Evolutionary conservation across 2,888 invertebrate genomes (phyloP), one percentile per base, ranked within the genome.

Genomic region (Cephus sareptanus): DNA sequence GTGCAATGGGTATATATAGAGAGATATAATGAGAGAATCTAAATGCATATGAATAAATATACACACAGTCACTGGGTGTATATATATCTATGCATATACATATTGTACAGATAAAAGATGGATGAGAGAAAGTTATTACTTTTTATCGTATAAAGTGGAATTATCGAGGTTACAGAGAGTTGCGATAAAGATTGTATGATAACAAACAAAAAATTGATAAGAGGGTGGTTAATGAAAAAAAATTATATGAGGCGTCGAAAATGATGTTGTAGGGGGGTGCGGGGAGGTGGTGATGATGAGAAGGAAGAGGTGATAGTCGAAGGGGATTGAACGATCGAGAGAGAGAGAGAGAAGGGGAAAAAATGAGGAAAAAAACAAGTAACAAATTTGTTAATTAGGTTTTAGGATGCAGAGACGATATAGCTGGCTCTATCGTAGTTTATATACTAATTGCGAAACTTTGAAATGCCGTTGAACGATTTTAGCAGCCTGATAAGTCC

Each of bases 371-470:
- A 23, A 15, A 56, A 23, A 23, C 40, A 23, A 56, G 40, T 56
- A 56, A 56, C 15, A 84, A 83, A 82, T 86, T 88, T 89, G 88
- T 89, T 89, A 87, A 88, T 84, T 89, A 89, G 88, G 82, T 88
- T 85, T 76, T 82, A 88, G 89, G 87, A 84, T 79, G 79, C 82
- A 85, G 84, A 84, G 84, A 89, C 86, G 88, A 90, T 85, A 88
- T 89, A 89, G 89, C 87, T 89, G 90, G 89, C 89, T 89, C 89
- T 90, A 90, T 90, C 87, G 88, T 90, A 90, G 89, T 88, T 89
- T 85, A 85, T 83, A 82, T 80, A 80, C 33, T 31, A 71, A 71
- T 71, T 82, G 82, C 83, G 84, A 85, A 86, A 85, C 84, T 86
- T 83, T 75, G 80, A 80, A 69, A 35, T 12, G 75, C 80, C 79